These are phyloP conservation scores for Microtus oregoni DNA, from an alignment of 2,113 vertebrate species.

Conservation along the genomic window DNA sequence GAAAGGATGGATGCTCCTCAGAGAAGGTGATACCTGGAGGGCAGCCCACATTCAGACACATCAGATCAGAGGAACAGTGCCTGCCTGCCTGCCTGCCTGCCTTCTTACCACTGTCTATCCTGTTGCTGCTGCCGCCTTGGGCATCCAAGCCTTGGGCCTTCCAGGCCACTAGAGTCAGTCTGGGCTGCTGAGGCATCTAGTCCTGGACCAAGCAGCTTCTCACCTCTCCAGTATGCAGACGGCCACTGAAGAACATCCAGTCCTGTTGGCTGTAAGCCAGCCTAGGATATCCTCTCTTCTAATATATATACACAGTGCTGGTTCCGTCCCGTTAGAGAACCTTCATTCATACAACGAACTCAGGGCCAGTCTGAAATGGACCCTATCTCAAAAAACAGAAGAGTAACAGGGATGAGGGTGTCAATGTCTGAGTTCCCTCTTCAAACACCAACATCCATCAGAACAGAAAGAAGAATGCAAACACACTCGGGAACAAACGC, in stretches of 20 bases:
- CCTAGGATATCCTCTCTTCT: neutral
- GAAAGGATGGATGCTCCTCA: neutral
- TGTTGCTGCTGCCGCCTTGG: neutral
- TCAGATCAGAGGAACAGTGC: neutral
- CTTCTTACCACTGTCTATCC: neutral
- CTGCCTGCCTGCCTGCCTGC: neutral
- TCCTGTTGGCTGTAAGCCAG: neutral
- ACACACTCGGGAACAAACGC: slow-evolving; percentile 36
- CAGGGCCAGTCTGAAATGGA: neutral
- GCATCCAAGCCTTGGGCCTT: neutral
- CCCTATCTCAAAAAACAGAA: neutral
- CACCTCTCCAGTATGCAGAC: neutral
- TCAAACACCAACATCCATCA: neutral
- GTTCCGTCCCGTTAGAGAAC: neutral
- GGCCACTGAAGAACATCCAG: neutral
- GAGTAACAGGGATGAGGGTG: neutral
- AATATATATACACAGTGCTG: neutral
- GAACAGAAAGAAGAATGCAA: slow-evolving; percentile 49
- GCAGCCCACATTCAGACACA: neutral
- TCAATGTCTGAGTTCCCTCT: neutral
- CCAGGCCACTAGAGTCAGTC: neutral
- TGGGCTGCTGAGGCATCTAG: neutral
- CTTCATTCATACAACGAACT: neutral
- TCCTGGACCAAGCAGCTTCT: neutral
- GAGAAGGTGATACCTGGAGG: neutral